phyloP scores from a whole-genome alignment of 2,888 invertebrate species.

The Torymus texanus region DNA sequence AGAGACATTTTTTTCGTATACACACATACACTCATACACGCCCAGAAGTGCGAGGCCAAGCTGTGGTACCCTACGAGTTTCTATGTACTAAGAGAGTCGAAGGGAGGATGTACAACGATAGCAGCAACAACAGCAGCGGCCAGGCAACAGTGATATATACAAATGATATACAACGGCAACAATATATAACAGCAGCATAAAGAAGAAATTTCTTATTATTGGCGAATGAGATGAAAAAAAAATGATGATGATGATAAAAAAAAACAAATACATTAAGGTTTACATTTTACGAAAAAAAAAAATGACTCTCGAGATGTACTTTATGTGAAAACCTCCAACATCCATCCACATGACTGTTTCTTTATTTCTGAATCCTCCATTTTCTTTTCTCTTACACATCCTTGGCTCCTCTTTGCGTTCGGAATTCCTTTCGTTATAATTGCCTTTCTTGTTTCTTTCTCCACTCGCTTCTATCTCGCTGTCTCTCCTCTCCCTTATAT shows the following conservation, averaged over 20 bases:
- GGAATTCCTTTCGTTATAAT: not conserved
- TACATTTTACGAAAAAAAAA: constrained; percentile 56
- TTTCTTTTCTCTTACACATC: not conserved
- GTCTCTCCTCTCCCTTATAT: constrained; percentile 2
- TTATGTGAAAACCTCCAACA: constrained; percentile 33
- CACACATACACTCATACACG: too few relatives aligned
- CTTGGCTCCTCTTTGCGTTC: constrained; percentile 16
- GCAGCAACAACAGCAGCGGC: constrained; percentile 31
- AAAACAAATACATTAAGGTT: constrained; percentile 57
- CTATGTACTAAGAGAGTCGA: not conserved
- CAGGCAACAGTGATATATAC: constrained; percentile 49
- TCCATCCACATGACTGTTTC: constrained; percentile 17
- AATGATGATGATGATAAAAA: constrained; percentile 44
- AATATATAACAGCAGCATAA: not conserved
- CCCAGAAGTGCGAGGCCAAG: too few relatives aligned
- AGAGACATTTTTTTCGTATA: constrained; percentile 15
- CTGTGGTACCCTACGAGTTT: too few relatives aligned
- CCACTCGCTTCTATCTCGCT: not conserved
- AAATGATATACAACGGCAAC: not conserved
- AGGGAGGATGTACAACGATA: constrained; percentile 24
- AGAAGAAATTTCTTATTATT: constrained; percentile 50
- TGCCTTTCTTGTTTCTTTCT: not conserved
- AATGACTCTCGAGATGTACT: constrained; percentile 39
- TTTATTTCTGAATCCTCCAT: constrained; percentile 2
- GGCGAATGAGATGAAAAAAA: constrained; percentile 54